Base-by-base conservation (phyloP, 35 echinoderm and acorn worm genomes). In the Holothuria glaberrima region DNA sequence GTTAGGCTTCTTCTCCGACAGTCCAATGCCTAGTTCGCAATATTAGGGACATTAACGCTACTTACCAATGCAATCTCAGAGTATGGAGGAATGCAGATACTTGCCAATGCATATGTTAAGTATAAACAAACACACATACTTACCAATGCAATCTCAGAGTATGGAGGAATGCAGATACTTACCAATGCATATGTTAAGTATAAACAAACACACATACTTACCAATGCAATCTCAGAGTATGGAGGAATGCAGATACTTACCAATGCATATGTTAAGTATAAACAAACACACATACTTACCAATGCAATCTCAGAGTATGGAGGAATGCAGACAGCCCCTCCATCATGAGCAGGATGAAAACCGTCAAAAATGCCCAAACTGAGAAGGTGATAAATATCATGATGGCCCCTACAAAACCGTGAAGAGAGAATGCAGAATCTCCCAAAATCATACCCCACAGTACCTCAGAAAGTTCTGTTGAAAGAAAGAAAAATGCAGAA, bases 61-160 rank as follows among this genome's bases (percentile, higher is more conserved):
- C 93, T 91, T 86, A 99, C 97, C 96, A 99, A 83, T 99, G 97
- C 25, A 98, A 83, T 92, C 96, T 94, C 64, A 98, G 83, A 59
- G 96, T 94, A 45, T 98, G 96, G 13, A 98, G 86, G 58, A 98
- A 98, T 30, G 96, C 93, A 58, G 96, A 95, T 21, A 98, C 36
- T 41, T 7, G 7, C 36, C 2, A 41, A 41, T 41, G 36, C 36
- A 41, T 41, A 41, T 41, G 36, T 41, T 2, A 41, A 41, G 36
- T 41, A 41, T 41, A 41, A 41, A 41, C 2, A 41, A 41, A 41
- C 36, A 41, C 36, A 69, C 25, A 75, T 36, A 85, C 93, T 91
- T 80, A 95, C 97, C 93, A 99, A 83, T 95, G 93, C 25, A 98
- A 83, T 92, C 93, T 94, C 54, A 98, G 83, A 59, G 96, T 94